Percentiles rank a stretch among this genome's conserved stretches.
These are phyloP conservation scores for Drosophila novamexicana DNA, from an alignment of 1,140 invertebrate genomes.

Conservation along the genomic window DNA sequence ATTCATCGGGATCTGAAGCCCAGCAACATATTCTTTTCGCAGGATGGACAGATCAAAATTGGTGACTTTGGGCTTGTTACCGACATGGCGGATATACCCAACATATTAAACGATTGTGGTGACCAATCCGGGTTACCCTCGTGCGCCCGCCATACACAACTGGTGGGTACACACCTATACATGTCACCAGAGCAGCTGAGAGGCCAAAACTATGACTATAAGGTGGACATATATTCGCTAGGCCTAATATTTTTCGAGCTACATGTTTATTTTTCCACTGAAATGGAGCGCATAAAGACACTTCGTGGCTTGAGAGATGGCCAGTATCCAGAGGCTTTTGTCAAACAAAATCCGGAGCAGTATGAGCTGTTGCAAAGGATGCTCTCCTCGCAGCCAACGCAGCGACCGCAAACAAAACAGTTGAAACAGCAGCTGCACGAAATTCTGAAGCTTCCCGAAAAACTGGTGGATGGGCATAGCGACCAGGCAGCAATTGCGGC, in stretches of 20 bases:
- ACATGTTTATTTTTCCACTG: constrained; percentile 93
- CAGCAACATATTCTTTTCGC: constrained; percentile 97
- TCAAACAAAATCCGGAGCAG: constrained; percentile 87
- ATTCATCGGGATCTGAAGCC: constrained; percentile 99
- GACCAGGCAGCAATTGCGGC: constrained; percentile 65
- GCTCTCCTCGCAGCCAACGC: constrained; percentile 89
- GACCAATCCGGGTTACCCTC: constrained; percentile 64
- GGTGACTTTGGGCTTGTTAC: constrained; percentile 99
- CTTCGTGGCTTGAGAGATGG: constrained; percentile 88
- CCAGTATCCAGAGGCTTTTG: constrained; percentile 90
- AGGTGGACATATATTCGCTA: constrained; percentile 98
- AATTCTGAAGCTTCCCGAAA: constrained; percentile 63
- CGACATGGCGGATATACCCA: constrained; percentile 89
- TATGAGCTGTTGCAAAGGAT: constrained; percentile 89
- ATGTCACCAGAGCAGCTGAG: constrained; percentile 98
- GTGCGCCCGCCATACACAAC: constrained; percentile 85
- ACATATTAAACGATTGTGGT: constrained; percentile 78
- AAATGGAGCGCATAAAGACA: constrained; percentile 92
- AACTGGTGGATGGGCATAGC: constrained; percentile 59
- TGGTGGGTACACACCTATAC: constrained; percentile 94
- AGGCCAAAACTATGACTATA: constrained; percentile 93
- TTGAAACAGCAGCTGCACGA: constrained; percentile 85
- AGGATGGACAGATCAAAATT: constrained; percentile 95
- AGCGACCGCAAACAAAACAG: constrained; percentile 91
- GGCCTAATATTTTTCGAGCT: constrained; percentile 98